Base-by-base conservation (phyloP, 2,797 vertebrate genomes). In the Lacerta agilis region DNA sequence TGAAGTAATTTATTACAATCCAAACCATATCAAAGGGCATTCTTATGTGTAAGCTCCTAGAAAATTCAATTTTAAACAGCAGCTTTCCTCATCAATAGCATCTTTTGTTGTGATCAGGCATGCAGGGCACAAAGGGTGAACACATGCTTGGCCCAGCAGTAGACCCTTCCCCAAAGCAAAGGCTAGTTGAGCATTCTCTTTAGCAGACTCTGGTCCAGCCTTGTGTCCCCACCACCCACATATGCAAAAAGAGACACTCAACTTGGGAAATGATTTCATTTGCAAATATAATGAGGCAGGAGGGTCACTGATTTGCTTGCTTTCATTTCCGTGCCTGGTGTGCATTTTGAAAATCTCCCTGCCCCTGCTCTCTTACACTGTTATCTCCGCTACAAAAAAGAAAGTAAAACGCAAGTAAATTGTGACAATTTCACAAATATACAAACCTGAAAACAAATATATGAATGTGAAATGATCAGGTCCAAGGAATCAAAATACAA, bases 21-120 rank as follows among this genome's bases (percentile, higher is more conserved):
- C 64, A 88, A 89, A 83, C 66, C 80, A 67, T 87, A 72, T 88
- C 67, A 92, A 90, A 92, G 72, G 87, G 43, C 45, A 66, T 80
- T 83, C 43, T 88, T 90, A 36, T 87, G 86, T 90, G n/a, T 80
- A 86, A 90, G 89, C 80, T 87, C 89, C 87, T 7, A 75, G 84
- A 76, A 55, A 91, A 71, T 72, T 27, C 5, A 6, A 4, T 85
- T 78, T 89, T 82, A 89, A 90, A 90, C 15, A 81, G 58, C 7
- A 83, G 72, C 80, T n/a, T 67, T 83, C 0, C 0, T 0, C 71
- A 45, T 86, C 38, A 87, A 38, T 69, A 20, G 55, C 38, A 77
- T 75, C 55, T n/a, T 79, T 82, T 82, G 76, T 83, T 55, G 55
- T 79, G 0, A 2, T 49, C 20, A 55, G 73, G 36, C 36, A 84